phyloP scores from a whole-genome alignment of 1,140 invertebrate species.

The Brachionus koreanus region DNA sequence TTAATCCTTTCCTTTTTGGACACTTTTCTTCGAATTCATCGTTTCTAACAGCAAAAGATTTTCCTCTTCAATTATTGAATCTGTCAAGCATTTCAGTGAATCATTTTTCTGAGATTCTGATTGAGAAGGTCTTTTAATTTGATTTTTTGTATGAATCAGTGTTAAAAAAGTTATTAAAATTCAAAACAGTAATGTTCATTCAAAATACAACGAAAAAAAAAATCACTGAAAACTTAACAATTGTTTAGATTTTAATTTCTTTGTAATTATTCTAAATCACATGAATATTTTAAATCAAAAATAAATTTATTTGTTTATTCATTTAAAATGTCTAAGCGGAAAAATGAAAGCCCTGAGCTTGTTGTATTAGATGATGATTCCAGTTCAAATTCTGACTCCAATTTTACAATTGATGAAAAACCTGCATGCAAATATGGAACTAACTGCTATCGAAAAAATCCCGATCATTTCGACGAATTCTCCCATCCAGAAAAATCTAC shows the following conservation, averaged over 20 bases:
- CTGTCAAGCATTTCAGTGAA: no score
- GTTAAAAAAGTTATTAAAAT: no score
- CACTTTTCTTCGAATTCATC: no score
- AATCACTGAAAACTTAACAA: background rate
- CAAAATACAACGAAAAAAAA: no score
- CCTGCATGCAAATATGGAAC: slow-evolving; percentile 70
- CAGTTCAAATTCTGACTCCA: background rate
- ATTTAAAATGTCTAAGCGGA: background rate
- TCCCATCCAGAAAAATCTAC: slow-evolving; percentile 66
- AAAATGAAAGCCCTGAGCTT: background rate
- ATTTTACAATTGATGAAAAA: background rate
- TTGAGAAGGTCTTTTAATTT: no score
- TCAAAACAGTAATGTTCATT: no score
- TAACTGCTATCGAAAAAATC: slow-evolving; percentile 79
- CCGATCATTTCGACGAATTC: slow-evolving; percentile 69
- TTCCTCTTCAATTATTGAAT: no score
- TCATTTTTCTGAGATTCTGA: no score
- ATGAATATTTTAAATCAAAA: background rate
- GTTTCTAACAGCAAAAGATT: no score
- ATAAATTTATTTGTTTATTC: background rate
- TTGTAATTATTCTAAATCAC: background rate
- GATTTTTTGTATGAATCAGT: no score
- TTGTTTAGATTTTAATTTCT: background rate
- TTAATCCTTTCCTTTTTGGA: no score
- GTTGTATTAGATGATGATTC: background rate